Evolutionary conservation across 1,140 invertebrate species (phyloP).

Genomic region (Trachelipus rathkii): DNA sequence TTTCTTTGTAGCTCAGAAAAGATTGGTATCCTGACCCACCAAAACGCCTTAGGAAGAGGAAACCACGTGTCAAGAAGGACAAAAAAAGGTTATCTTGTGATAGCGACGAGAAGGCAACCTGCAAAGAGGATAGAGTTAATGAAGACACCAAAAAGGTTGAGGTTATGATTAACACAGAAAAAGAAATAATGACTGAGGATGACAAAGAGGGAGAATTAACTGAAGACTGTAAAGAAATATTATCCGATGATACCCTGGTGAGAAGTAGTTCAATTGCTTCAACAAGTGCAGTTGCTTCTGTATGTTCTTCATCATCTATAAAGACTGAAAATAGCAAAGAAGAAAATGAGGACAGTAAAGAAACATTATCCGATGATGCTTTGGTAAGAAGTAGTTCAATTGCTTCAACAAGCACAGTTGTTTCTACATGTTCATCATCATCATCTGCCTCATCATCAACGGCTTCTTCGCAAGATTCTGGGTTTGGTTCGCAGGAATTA

Average conservation of each 20-base stretch:
- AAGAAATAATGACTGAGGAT: no score
- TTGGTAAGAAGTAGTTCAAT: neutral
- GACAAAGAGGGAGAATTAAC: neutral
- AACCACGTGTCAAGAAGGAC: constrained; percentile 30
- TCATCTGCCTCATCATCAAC: neutral
- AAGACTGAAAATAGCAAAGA: neutral
- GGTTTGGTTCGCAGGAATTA: constrained; percentile 28
- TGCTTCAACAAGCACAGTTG: constrained; percentile 11
- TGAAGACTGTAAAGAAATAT: neutral
- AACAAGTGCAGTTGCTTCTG: neutral
- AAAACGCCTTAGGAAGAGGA: constrained; percentile 22
- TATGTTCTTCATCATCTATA: neutral
- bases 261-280: constrained; percentile 4
- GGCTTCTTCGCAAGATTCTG: constrained; percentile 30
- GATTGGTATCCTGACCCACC: constrained; percentile 33
- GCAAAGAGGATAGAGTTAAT: neutral
- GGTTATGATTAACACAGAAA: no score
- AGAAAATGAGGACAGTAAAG: neutral
- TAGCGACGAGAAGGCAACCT: neutral
- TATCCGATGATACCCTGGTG: neutral
- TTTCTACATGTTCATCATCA: neutral
- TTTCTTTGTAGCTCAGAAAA: constrained; percentile 32
- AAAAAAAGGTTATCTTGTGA: neutral
- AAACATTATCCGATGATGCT: neutral
- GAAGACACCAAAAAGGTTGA: neutral